Evolutionary conservation across 2,888 invertebrate genomes (phyloP).

Genomic region (Hirudinaria manillensis): DNA sequence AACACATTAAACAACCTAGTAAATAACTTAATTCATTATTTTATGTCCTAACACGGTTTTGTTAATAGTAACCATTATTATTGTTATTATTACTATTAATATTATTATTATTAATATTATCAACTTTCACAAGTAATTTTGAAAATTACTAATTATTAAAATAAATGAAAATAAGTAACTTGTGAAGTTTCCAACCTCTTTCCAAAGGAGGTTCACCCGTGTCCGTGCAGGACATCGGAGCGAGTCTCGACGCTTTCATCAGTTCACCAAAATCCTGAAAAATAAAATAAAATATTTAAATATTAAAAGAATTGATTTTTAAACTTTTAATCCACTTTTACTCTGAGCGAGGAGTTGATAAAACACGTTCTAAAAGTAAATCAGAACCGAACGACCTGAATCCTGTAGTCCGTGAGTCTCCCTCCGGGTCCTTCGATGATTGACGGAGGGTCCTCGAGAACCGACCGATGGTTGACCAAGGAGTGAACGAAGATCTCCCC

Average conservation of each 20-base stretch:
- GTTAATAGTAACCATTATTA: background rate
- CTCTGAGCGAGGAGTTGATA: background rate
- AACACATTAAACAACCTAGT: background rate
- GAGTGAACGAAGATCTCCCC: slow-evolving; percentile 91
- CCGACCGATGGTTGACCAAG: slow-evolving; percentile 73
- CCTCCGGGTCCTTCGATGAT: slow-evolving; percentile 91
- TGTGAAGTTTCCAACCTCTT: background rate
- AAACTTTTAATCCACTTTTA: background rate
- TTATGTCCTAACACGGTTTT: background rate
- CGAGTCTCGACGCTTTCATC: slow-evolving; percentile 75
- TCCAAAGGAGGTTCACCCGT: background rate
- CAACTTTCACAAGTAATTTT: too few relatives aligned
- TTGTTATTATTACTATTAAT: background rate
- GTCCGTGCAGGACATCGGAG: slow-evolving; percentile 57
- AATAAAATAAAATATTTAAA: background rate
- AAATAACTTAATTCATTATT: background rate
- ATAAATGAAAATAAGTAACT: background rate
- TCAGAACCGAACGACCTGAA: slow-evolving; percentile 49
- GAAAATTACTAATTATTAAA: background rate
- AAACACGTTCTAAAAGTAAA: background rate
- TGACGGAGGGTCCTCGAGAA: slow-evolving; percentile 88
- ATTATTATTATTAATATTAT: background rate
- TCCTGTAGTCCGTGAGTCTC: slow-evolving; percentile 82
- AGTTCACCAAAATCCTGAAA: slow-evolving; percentile 75
- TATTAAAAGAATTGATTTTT: background rate